Conservation (phyloP, 1,140 invertebrate genomes). For the Diorhabda sublineata region DNA sequence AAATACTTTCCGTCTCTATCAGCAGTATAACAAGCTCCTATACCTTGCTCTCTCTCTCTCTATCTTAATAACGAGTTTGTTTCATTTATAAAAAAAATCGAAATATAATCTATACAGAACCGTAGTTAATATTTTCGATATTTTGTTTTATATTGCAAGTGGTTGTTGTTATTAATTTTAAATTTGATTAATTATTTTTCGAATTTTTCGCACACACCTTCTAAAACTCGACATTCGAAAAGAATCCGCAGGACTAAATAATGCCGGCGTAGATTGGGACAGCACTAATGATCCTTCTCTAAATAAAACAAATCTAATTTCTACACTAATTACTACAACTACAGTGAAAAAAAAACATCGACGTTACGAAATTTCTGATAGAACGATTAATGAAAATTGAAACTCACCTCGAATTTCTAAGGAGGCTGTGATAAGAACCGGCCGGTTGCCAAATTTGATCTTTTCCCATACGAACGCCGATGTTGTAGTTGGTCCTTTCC, state of each 20-base stretch:
- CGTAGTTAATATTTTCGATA: too few relatives aligned
- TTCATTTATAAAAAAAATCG: too few relatives aligned
- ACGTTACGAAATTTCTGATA: too few relatives aligned
- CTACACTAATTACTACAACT: conserved; percentile 16
- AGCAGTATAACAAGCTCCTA: too few relatives aligned
- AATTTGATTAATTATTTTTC: too few relatives aligned
- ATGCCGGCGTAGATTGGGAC: conserved; percentile 21
- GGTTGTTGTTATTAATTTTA: too few relatives aligned
- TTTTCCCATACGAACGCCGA: conserved; percentile 61
- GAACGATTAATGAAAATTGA: not conserved
- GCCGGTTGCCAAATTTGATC: conserved; percentile 69
- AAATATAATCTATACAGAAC: too few relatives aligned
- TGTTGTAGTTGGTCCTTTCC: conserved; percentile 65
- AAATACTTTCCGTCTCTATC: too few relatives aligned
- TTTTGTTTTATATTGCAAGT: too few relatives aligned
- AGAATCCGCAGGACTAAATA: conserved; percentile 33
- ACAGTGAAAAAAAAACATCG: not conserved
- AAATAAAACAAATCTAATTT: conserved; percentile 12
- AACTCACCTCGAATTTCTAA: conserved; percentile 53
- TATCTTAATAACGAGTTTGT: too few relatives aligned
- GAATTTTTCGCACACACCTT: conserved; percentile 25
- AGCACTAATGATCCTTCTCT: conserved; percentile 13
- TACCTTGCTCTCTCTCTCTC: too few relatives aligned
- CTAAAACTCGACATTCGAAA: conserved; percentile 20
- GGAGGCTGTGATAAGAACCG: conserved; percentile 38